Percentiles rank a stretch among this genome's conserved stretches.
Conservation (phyloP, 1,140 invertebrate species). For the Pachypeltis micranthus region DNA sequence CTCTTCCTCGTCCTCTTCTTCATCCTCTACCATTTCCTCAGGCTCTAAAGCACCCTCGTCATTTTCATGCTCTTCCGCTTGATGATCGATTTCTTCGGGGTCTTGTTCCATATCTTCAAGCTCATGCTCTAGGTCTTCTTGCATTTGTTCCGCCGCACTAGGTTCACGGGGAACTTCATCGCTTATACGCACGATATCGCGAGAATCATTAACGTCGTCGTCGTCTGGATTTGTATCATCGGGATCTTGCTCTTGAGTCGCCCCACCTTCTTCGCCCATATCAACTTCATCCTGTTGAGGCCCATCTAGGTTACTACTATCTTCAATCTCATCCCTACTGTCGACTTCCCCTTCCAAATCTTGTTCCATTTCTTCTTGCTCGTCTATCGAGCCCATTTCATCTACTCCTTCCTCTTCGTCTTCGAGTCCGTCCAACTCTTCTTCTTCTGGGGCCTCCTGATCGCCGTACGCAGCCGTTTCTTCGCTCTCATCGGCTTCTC, state of each 20-base stretch:
- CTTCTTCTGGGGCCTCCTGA: neutral
- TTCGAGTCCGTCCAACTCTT: neutral
- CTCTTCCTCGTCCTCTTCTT: neutral
- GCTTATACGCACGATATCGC: no score
- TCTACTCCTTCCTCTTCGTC: slow-evolving; percentile 2
- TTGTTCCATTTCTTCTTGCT: no score
- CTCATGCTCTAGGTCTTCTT: no score
- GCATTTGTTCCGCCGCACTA: no score
- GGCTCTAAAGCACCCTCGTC: neutral
- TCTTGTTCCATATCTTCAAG: neutral
- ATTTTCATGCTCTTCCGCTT: neutral
- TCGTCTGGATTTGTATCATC: neutral
- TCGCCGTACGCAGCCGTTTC: slow-evolving; percentile 11
- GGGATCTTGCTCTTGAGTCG: neutral
- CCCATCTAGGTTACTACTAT: neutral
- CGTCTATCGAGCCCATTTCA: neutral
- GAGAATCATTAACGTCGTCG: neutral
- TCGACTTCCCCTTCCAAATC: neutral
- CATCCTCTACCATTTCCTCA: neutral
- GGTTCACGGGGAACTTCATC: no score
- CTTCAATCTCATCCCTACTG: neutral
- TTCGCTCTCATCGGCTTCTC: neutral
- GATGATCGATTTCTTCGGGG: neutral
- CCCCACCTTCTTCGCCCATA: neutral
- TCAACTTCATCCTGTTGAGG: neutral